Percentiles rank a stretch among this genome's conserved stretches.
phyloP scores from a whole-genome alignment of 2,888 invertebrate species.

The Aphodius sticticus region DNA sequence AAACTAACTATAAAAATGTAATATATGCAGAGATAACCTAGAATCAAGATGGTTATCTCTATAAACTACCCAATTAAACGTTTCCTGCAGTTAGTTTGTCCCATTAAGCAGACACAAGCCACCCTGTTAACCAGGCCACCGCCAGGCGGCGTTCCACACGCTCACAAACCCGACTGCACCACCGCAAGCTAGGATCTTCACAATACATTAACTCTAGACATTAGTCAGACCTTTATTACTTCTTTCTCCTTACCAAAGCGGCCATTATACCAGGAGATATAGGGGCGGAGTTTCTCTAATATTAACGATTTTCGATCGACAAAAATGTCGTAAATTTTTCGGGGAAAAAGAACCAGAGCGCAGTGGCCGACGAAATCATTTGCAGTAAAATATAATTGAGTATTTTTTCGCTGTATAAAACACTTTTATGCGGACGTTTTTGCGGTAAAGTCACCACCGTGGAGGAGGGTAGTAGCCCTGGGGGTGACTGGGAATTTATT shows the following conservation, averaged over 20 bases:
- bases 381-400: conserved; percentile 4
- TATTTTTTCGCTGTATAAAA: not conserved
- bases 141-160: not conserved
- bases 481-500: not conserved
- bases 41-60: not conserved
- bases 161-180: not conserved
- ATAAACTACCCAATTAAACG: not conserved
- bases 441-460: not conserved
- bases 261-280: not conserved
- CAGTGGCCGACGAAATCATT: not conserved
- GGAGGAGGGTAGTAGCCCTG: not conserved
- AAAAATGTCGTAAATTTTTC: not conserved
- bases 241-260: not conserved
- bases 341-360: not conserved
- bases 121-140: not conserved
- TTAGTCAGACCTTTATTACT: not conserved
- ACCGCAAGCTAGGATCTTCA: not conserved
- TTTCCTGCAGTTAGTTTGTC: not conserved
- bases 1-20: not conserved
- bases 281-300: not conserved
- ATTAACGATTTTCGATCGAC: not conserved
- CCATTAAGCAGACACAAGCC: not conserved
- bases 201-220: not conserved
- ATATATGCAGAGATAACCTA: not conserved
- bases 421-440: not conserved